A percentile compares a stretch with the other conserved stretches of the same genome.
Conservation (phyloP, 1,140 invertebrate genomes). For the Zaprionus kolodkinae region DNA sequence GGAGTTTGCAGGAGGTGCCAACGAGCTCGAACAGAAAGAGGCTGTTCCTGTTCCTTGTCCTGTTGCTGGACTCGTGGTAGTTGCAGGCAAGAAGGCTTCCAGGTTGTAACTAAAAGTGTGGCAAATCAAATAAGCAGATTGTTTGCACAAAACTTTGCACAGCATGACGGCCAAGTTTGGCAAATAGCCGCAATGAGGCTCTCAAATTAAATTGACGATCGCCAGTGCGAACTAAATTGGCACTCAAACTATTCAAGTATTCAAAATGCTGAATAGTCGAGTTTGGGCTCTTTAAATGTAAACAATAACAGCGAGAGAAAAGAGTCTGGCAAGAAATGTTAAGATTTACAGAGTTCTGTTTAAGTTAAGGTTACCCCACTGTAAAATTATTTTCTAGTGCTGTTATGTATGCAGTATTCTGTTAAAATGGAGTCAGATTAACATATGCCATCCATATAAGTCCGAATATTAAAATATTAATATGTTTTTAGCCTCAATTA, state of each 20-base stretch:
- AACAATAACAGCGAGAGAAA: not conserved
- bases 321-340: not conserved
- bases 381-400: not conserved
- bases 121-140: constrained; percentile 50
- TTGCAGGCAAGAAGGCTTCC: constrained; percentile 40
- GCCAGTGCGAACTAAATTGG: not conserved
- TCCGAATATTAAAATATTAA: too few species aligned
- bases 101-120: constrained; percentile 56
- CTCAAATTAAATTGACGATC: constrained; percentile 51
- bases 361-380: not conserved
- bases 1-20: constrained; percentile 47
- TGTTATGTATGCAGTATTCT: not conserved
- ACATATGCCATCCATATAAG: too few species aligned
- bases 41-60: not conserved
- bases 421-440: too few species aligned
- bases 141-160: constrained; percentile 55
- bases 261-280: not conserved
- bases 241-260: constrained; percentile 5
- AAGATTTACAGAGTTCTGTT: not conserved
- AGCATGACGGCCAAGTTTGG: constrained; percentile 14
- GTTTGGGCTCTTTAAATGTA: not conserved
- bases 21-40: constrained; percentile 2
- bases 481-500: too few species aligned
- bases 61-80: constrained; percentile 4
- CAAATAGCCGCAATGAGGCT: not conserved